Conservation (phyloP, 2,888 invertebrate genomes). For the Hyppa rectilinea region DNA sequence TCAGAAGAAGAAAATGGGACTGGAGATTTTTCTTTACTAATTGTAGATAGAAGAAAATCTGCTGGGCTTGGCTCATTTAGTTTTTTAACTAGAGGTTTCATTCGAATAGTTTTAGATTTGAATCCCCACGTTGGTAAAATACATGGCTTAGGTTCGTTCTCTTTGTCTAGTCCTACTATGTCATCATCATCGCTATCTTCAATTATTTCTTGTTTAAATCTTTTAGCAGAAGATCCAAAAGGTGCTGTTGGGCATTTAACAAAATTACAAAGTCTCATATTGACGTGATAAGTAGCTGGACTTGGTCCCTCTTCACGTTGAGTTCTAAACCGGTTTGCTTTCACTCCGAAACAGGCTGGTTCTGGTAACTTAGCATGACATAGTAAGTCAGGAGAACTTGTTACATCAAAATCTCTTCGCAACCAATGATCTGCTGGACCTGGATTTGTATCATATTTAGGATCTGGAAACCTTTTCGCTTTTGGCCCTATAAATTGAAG, state of each 20-base stretch:
- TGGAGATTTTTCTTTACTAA: constrained; percentile 58
- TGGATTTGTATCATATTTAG: constrained; percentile 68
- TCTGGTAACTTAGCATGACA: constrained; percentile 76
- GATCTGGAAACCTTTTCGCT: constrained; percentile 73
- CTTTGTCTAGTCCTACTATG: constrained; percentile 28
- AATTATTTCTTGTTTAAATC: constrained; percentile 74
- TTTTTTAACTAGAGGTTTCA: constrained; percentile 74
- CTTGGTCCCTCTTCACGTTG: constrained; percentile 76
- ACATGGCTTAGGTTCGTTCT: constrained; percentile 54
- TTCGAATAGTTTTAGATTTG: constrained; percentile 79
- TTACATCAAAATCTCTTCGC: constrained; percentile 79
- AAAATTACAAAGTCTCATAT: constrained; percentile 67
- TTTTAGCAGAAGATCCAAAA: constrained; percentile 76
- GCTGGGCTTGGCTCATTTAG: constrained; percentile 76
- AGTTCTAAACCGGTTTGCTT: constrained; percentile 77
- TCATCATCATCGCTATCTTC: constrained; percentile 67
- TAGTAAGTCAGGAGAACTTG: constrained; percentile 59
- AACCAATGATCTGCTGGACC: constrained; percentile 80
- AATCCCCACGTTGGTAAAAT: constrained; percentile 78
- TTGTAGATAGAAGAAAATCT: constrained; percentile 67
- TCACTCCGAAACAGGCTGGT: constrained; percentile 79
- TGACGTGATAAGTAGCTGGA: constrained; percentile 77
- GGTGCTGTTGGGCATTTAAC: constrained; percentile 74
- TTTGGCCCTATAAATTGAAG: constrained; percentile 75
- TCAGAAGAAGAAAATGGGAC: constrained; percentile 82